phyloP scores from a whole-genome alignment of 2,797 vertebrate genomes.

The Sebastolobus altivelis region DNA sequence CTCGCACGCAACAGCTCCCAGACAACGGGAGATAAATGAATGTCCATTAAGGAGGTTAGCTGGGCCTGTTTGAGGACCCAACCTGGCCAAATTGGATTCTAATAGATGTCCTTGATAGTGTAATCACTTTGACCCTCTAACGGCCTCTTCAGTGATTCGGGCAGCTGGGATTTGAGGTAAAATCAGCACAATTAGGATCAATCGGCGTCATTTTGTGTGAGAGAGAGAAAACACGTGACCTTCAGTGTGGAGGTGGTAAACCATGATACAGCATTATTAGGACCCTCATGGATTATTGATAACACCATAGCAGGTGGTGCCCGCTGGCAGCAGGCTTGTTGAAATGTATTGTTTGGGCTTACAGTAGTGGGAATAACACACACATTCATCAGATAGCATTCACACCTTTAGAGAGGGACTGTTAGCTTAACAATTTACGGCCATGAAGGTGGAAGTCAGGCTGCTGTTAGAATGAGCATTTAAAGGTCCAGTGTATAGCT shows the following conservation, averaged over 20 bases:
- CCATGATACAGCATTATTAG: slow-evolving; percentile 69
- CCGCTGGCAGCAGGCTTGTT: slow-evolving; percentile 44
- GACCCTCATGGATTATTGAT: slow-evolving; percentile 74
- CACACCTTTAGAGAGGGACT: neutral
- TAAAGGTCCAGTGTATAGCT: neutral
- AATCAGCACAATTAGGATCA: slow-evolving; percentile 69
- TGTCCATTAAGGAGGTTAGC: slow-evolving; percentile 77
- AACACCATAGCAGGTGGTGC: slow-evolving; percentile 63
- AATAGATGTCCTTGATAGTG: slow-evolving; percentile 83
- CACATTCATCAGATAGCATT: slow-evolving; percentile 16
- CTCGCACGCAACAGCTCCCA: slow-evolving; percentile 67
- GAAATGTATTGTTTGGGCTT: slow-evolving; percentile 46
- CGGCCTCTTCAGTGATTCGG: slow-evolving; percentile 46
- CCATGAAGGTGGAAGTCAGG: neutral
- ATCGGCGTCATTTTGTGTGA: slow-evolving; percentile 39
- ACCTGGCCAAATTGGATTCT: slow-evolving; percentile 80
- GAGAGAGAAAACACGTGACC: slow-evolving; percentile 37
- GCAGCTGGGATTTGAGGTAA: slow-evolving; percentile 63
- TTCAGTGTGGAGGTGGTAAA: slow-evolving; percentile 62
- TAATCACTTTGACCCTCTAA: slow-evolving; percentile 80
- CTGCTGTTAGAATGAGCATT: neutral
- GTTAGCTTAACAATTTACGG: neutral
- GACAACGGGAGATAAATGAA: slow-evolving; percentile 78
- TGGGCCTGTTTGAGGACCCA: slow-evolving; percentile 70
- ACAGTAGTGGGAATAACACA: slow-evolving; percentile 30